phyloP scores from a whole-genome alignment of 2,888 invertebrate species.

The Ophonus ardosiacus region DNA sequence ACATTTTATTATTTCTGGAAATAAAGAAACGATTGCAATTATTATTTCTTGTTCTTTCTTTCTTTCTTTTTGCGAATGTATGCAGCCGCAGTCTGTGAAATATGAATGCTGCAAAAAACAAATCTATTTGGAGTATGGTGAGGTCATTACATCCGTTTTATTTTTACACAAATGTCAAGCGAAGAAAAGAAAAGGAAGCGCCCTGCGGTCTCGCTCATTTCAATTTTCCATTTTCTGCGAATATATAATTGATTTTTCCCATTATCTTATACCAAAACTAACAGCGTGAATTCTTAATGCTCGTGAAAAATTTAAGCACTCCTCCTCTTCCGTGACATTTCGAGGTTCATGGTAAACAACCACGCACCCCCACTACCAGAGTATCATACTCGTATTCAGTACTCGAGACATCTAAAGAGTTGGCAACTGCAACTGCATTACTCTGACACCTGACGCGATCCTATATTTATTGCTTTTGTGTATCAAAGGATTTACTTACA shows the following conservation, averaged over 20 bases:
- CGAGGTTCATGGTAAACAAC: conserved; percentile 55
- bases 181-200: not conserved
- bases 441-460: not conserved
- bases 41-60: not conserved
- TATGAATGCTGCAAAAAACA: conserved; percentile 9
- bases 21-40: not conserved
- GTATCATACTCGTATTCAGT: too few species aligned
- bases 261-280: conserved; percentile 62
- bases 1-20: not conserved
- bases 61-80: not conserved
- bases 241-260: conserved; percentile 60
- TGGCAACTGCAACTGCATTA: conserved; percentile 18
- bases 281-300: conserved; percentile 52
- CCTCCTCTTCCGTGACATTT: conserved; percentile 60
- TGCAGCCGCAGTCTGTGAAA: not conserved
- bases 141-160: conserved; percentile 40
- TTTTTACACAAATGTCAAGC: conserved; percentile 42
- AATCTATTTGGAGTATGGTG: conserved; percentile 26
- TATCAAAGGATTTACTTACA: conserved; percentile 43
- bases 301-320: conserved; percentile 51
- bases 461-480: conserved; percentile 25
- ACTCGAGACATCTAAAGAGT: conserved; percentile 32
- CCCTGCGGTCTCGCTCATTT: conserved; percentile 1
- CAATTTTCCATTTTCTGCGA: conserved; percentile 41
- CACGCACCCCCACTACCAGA: not conserved